Conservation (phyloP, 2,888 invertebrate species). For the Luffia ferchaultella region DNA sequence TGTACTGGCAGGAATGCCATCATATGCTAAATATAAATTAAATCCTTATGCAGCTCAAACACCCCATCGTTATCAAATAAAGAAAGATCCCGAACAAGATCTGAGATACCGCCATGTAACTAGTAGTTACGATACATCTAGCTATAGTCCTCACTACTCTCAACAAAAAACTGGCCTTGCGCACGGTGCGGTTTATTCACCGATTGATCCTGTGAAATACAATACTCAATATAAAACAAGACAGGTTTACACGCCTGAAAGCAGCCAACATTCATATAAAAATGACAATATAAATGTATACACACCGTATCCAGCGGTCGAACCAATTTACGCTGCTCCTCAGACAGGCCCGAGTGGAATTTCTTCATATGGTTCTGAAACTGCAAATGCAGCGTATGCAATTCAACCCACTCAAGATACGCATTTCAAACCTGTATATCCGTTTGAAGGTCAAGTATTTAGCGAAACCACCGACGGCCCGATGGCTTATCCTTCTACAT, state of each 20-base stretch:
- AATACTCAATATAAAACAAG: conserved; percentile 47
- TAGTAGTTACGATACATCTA: conserved; percentile 36
- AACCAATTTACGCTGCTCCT: conserved; percentile 51
- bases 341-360: conserved; percentile 40
- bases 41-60: conserved; percentile 57
- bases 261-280: conserved; percentile 24
- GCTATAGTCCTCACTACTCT: conserved; percentile 45
- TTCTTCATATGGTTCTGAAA: conserved; percentile 41
- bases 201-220: conserved; percentile 34
- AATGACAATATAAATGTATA: conserved; percentile 35
- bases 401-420: conserved; percentile 48
- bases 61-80: conserved; percentile 36
- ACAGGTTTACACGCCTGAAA: conserved; percentile 47
- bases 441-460: conserved; percentile 48
- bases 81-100: conserved; percentile 44
- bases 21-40: conserved; percentile 48
- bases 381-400: conserved; percentile 46
- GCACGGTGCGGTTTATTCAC: conserved; percentile 52
- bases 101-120: conserved; percentile 51
- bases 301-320: conserved; percentile 43
- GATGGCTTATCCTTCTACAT: conserved; percentile 46
- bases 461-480: conserved; percentile 47
- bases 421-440: conserved; percentile 56
- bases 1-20: conserved; percentile 75
- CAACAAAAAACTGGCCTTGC: conserved; percentile 57